Evolutionary conservation across 2,113 vertebrate species (phyloP).

Genomic region (Helogale parvula): DNA sequence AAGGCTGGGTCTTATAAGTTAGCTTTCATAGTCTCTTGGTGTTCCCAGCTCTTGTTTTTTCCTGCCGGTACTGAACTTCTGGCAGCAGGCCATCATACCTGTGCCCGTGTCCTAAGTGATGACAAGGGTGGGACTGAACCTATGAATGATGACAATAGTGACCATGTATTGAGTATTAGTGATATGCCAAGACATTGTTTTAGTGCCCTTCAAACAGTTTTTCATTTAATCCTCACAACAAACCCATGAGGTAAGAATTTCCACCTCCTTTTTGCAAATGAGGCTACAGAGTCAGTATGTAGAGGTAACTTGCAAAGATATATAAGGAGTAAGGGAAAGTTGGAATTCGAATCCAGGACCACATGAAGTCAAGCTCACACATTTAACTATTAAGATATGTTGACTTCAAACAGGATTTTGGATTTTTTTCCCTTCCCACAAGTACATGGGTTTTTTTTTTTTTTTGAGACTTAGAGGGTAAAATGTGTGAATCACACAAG

Average conservation of each 20-base stretch:
- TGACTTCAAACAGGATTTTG: not conserved
- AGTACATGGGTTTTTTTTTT: no score
- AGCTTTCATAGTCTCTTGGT: not conserved
- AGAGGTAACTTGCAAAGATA: not conserved
- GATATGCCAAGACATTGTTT: not conserved
- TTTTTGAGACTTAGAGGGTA: not conserved
- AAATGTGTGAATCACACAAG: not conserved
- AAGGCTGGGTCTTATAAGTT: not conserved
- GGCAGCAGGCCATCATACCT: not conserved
- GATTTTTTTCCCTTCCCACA: not conserved
- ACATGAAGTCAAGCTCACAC: not conserved
- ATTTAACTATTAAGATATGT: not conserved
- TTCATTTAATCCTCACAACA: not conserved
- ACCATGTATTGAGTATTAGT: not conserved
- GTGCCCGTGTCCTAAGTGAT: not conserved
- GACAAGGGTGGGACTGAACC: not conserved
- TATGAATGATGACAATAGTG: not conserved
- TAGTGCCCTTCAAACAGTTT: not conserved
- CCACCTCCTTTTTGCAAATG: not conserved
- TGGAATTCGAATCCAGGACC: not conserved
- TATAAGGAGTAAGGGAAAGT: not conserved
- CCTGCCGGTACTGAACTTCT: not conserved
- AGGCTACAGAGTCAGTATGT: not conserved
- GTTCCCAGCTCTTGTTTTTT: not conserved
- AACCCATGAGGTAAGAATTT: not conserved